Evolutionary conservation across 2,888 invertebrate species (phyloP), one percentile per base, ranked within the genome.

Genomic region (Acanthoscelides obtectus): DNA sequence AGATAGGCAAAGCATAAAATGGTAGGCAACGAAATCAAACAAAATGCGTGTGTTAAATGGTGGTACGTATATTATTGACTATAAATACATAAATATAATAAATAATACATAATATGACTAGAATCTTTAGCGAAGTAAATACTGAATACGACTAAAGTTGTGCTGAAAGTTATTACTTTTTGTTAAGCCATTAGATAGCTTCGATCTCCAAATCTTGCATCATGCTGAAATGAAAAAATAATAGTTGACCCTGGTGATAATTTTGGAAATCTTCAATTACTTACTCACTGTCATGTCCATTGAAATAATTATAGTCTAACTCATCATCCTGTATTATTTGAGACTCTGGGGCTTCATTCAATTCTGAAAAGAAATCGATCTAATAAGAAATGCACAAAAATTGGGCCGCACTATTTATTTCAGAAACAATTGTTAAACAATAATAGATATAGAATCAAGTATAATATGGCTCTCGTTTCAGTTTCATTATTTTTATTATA

Each of bases 141-240:
- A 71, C 73, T 73, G 70, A 64, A 70, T 74, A 75, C 74, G 68
- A 70, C 67, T 71, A 69, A 67, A 75, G 69, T 74, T 75, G 74
- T 75, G 75, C 75, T 72, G 71, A 70, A 68, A 68, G 69, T 63
- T 72, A 75, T 70, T 71, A 73, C 65, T 68, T 66, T 71, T 71
- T 70, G 69, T 68, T 68, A 20, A 25, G 70, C 65, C 66, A 65
- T 74, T 78, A 81, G 66, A 83, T 77, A 70, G 84, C 82, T 75
- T 83, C 84, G 78, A 84, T 82, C 77, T 84, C 83, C 73, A 83
- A 82, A 73, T 84, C 84, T 76, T 82, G 81, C 22, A 83, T 78
- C 71, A 80, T 76, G 45, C 82, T 83, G 74, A 67, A 82, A 81
- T 64, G 75, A 74, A 74, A 70, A 64, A 69, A 67, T 12, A 64